Base-by-base conservation (phyloP, 1,140 invertebrate species). In the Copidosoma floridanum region DNA sequence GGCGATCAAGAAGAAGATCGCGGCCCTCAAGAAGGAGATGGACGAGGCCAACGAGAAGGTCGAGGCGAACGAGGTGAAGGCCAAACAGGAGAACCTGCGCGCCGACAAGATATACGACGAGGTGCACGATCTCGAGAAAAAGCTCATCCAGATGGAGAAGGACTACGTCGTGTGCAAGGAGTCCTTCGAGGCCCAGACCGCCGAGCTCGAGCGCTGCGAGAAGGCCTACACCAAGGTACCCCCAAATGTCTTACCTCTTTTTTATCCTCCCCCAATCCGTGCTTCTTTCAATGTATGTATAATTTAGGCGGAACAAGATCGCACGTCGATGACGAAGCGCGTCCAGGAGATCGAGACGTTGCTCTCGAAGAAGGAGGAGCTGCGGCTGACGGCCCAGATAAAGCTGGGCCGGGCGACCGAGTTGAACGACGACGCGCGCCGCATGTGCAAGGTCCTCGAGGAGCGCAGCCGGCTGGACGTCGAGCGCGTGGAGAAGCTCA, bases 1-100 rank as follows among this genome's bases (percentile, higher is more conserved):
- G 82, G 88, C 89, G 73, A 92, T 92, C 82, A 92, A 92, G 85
- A 92, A 92, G 82, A 92, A 91, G 84, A 92, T 92, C 84, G 86
- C 89, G 78, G 84, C 88, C 65, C 84, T 91, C 84, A 92, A 91
- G 81, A 82, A 88, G 81, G 89, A 91, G 81, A 91, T 90, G 85
- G 90, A 92, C 68, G 84, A 83, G 70, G 89, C 89, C 61, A 84
- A 88, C 67, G 89, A 91, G 68, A 87, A 87, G 67, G 86, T 89
- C 35, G 89, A 91, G 71, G 82, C 85, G 65, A 83, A 88, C 50
- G 90, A 92, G 69, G 83, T 85, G 51, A 88, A 90, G 75, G 82
- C 87, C 27, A 83, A 84, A 69, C 88, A 89, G 65, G 87, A 86
- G 56, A 86, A 89, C 70, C 72, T 85, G 60, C 80, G 85, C 47